Evolutionary conservation across 1,140 invertebrate species (phyloP).

Genomic region (Diorhabda carinulata): DNA sequence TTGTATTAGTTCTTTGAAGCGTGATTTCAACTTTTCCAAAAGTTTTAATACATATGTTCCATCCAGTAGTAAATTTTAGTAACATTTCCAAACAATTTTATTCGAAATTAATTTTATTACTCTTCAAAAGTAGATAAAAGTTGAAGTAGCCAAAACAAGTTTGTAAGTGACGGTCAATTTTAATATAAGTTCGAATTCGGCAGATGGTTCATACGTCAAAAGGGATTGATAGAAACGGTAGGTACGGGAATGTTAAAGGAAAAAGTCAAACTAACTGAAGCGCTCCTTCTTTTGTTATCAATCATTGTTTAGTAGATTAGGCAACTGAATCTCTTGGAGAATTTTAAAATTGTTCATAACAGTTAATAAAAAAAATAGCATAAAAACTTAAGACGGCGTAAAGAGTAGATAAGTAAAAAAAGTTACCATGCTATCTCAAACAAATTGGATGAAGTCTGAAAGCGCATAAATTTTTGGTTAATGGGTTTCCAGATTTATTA

Average conservation of each 20-base stretch:
- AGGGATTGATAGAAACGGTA: slow-evolving; percentile 9
- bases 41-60: too few species aligned
- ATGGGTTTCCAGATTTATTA: too few species aligned
- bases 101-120: background rate
- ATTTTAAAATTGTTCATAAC: too few species aligned
- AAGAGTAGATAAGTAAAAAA: background rate
- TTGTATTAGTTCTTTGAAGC: too few species aligned
- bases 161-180: background rate
- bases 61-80: too few species aligned
- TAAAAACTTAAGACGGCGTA: background rate
- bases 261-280: slow-evolving; percentile 29
- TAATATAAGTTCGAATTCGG: slow-evolving; percentile 7
- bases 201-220: slow-evolving; percentile 10
- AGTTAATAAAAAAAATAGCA: too few species aligned
- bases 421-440: too few species aligned
- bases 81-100: background rate
- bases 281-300: slow-evolving; percentile 19
- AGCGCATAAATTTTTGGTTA: too few species aligned
- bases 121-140: background rate
- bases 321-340: too few species aligned
- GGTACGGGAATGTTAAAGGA: slow-evolving; percentile 11
- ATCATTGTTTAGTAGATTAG: background rate
- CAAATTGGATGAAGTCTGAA: too few species aligned
- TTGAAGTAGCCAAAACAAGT: background rate
- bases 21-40: too few species aligned